Base-by-base conservation (phyloP, 2,797 vertebrate genomes). In the Danio albolineatus region DNA sequence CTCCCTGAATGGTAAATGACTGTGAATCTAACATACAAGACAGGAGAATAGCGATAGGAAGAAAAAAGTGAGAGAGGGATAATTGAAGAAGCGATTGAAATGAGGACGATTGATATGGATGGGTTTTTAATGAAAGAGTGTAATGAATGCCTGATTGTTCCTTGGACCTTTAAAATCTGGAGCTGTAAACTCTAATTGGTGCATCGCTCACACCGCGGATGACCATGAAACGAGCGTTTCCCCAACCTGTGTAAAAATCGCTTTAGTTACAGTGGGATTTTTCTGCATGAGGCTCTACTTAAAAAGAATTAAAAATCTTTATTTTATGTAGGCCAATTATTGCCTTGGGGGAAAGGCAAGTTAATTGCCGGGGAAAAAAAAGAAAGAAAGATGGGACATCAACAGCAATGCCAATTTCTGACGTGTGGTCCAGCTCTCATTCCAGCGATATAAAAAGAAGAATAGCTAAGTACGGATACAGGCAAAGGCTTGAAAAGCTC, bases 291-390 rank as follows among this genome's bases (percentile, higher is more conserved):
- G 62, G 76, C 87, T 89, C 90, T 83, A 89, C 85, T 84, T 85
- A 86, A 76, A 89, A 84, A 85, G 83, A 89, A 90, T 90, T 88
- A 89, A 90, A 89, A 71, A 89, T 91, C 89, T 90, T 89, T 89
- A 89, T 87, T 91, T 91, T 93, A 93, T 93, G 87, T 92, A 89
- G 91, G 91, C 79, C 90, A 92, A 88, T 90, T 90, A 93, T 87
- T 89, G 90, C 91, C 91, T 85, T 77, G 90, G 88, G 92, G 90
- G 73, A 90, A 92, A 88, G 87, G 85, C 84, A 85, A 92, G 89
- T 90, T 93, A 93, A 94, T 92, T 91, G 91, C 90, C 86, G 85
- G 82, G 64, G 38, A 67, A 85, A 85, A 90, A 89, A 90, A 88
- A 28, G 28, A 28, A 28, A 28, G 28, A 91, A 89, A 85, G 76